Percentiles rank a stretch among this genome's conserved stretches.
These are phyloP conservation scores for Neoseiulus cucumeris DNA, from an alignment of 1,140 invertebrate genomes.

Conservation along the genomic window DNA sequence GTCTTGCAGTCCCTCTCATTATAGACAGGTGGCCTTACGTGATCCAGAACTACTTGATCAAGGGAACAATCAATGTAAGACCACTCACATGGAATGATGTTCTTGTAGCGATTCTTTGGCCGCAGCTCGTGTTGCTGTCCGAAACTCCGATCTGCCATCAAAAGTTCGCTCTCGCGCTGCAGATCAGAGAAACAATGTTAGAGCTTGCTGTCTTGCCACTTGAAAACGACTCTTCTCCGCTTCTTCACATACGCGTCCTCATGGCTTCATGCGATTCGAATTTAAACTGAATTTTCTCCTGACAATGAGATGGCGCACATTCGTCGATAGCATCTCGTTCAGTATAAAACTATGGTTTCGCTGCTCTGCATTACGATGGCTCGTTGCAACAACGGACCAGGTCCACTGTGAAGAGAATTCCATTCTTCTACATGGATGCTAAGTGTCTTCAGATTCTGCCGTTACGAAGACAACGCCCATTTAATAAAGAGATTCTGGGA, in stretches of 20 bases:
- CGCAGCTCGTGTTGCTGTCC: neutral
- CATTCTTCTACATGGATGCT: neutral
- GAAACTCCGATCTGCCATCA: neutral
- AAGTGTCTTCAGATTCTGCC: neutral
- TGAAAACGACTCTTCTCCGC: neutral
- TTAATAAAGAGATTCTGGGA: neutral
- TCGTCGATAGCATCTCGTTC: no score
- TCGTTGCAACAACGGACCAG: no score
- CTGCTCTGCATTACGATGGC: no score
- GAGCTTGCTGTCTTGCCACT: neutral
- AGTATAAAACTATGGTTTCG: no score
- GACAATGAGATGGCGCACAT: no score
- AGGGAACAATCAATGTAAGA: neutral
- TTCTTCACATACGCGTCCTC: no score
- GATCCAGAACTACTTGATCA: neutral
- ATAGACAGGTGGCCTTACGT: neutral
- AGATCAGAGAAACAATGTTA: no score
- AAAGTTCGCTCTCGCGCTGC: no score
- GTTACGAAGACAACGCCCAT: neutral
- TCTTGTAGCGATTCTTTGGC: neutral
- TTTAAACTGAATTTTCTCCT: no score
- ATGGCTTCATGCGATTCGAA: no score
- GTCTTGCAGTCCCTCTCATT: no score
- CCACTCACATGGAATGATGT: slow-evolving; percentile 3
- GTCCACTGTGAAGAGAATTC: neutral